Base-by-base conservation (phyloP, 2,113 vertebrate species). In the Larimichthys polyactis region DNA sequence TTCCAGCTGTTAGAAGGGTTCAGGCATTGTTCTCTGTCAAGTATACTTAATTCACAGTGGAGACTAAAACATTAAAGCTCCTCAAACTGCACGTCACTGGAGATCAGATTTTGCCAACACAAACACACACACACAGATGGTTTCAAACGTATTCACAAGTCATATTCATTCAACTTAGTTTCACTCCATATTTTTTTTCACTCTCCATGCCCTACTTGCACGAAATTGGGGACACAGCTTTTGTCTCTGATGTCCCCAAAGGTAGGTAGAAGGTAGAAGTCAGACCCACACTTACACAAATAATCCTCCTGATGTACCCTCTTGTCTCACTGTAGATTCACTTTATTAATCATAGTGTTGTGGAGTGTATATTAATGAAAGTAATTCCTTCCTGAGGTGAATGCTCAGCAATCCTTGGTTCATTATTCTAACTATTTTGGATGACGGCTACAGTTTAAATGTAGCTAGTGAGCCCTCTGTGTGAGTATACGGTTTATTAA, bases 311-410 rank as follows among this genome's bases (percentile, higher is more conserved):
- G 65, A 12, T 67, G 14, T 22, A 20, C 32, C 15, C 29, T 29
- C n/a, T 12, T 4, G 48, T 52, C 29, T 22, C 9, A 43, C 36
- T 63, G 11, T n/a, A n/a, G 32, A 16, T 59, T 59, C 27, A 55
- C 49, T 40, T 70, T 22, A 70, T 57, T 55, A 24, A 40, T 78
- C 65, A 63, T 15, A 32, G 14, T 62, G n/a, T 70, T 44, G 70
- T 8, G 29, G 22, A 15, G 11, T 22, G 11, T 15, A n/a, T 15
- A 48, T 2, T 65, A 24, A 71, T 65, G 65, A 19, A 48, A 65
- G 22, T 16, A 46, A 46, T 44, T n/a, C 22, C 17, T 11, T 15
- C 4, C 54, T 15, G 4, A 49, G 24, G 10, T 10, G 20, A 8
- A 44, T 7, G 20, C 19, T 58, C 22, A 15, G 27, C 57, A 59